A percentile compares a stretch with the other conserved stretches of the same genome.
Evolutionary conservation across 37 sponge, comb jelly and placozoan species (phyloP).

Genomic region (Cliona cf. orientalis): DNA sequence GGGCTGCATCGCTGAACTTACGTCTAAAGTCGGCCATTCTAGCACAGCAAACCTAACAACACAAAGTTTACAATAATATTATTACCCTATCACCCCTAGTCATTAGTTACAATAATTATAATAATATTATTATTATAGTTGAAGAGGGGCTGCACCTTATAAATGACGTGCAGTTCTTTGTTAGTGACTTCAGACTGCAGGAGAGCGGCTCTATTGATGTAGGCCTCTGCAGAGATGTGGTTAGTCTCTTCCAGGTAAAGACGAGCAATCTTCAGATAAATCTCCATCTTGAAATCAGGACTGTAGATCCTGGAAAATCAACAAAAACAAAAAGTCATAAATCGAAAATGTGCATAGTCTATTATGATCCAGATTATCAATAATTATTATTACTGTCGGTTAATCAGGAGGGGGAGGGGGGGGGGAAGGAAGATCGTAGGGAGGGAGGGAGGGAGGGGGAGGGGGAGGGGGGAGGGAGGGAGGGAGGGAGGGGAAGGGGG

Average conservation of each 20-base stretch:
- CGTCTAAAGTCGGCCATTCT: slow-evolving; percentile 90
- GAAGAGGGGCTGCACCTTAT: slow-evolving; percentile 51
- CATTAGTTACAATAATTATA: too few species aligned
- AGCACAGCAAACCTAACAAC: slow-evolving; percentile 86
- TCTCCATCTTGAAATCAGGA: slow-evolving; percentile 89
- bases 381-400: too few species aligned
- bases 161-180: slow-evolving; percentile 61
- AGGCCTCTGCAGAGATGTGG: slow-evolving; percentile 91
- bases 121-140: background rate
- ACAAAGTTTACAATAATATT: background rate
- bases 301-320: slow-evolving; percentile 74
- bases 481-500: too few species aligned
- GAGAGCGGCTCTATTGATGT: slow-evolving; percentile 89
- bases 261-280: slow-evolving; percentile 94
- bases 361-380: too few species aligned
- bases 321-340: too few species aligned
- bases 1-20: slow-evolving; percentile 94
- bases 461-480: too few species aligned
- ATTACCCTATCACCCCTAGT: background rate
- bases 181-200: slow-evolving; percentile 71
- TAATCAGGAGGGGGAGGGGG: too few species aligned
- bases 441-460: too few species aligned
- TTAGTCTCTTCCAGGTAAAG: slow-evolving; percentile 87
- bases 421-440: too few species aligned
- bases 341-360: too few species aligned